These are phyloP conservation scores for Magallana nippona DNA, from an alignment of 2,888 invertebrate species.

Conservation along the genomic window DNA sequence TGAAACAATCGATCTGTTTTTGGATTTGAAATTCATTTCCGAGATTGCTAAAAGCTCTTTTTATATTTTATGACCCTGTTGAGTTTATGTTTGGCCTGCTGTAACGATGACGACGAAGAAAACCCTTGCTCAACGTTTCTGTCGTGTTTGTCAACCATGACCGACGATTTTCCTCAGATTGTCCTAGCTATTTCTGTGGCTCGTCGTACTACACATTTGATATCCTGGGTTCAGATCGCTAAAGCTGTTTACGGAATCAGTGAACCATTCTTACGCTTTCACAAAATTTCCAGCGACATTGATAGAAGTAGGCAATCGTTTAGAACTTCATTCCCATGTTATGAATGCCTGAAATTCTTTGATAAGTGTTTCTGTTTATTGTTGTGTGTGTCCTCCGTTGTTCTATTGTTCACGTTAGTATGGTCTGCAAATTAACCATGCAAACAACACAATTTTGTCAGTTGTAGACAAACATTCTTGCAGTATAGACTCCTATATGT, in stretches of 20 bases:
- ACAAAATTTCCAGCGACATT: not conserved
- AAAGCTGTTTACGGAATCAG: conserved; percentile 8
- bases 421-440: too few species aligned
- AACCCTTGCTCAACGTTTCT: not conserved
- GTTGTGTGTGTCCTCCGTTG: too few species aligned
- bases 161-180: conserved; percentile 23
- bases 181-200: not conserved
- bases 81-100: not conserved
- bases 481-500: too few species aligned
- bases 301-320: not conserved
- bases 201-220: not conserved
- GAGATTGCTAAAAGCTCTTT: too few species aligned
- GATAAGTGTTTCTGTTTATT: too few species aligned
- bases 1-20: too few species aligned
- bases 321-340: not conserved
- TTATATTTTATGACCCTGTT: too few species aligned
- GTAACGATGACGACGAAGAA: not conserved
- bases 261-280: not conserved
- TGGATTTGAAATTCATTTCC: too few species aligned
- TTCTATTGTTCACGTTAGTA: too few species aligned
- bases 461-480: too few species aligned
- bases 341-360: too few species aligned
- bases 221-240: not conserved
- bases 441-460: too few species aligned
- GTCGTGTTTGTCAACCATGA: not conserved